Evolutionary conservation across 2,888 invertebrate species (phyloP).

Genomic region (Philereme transversata): DNA sequence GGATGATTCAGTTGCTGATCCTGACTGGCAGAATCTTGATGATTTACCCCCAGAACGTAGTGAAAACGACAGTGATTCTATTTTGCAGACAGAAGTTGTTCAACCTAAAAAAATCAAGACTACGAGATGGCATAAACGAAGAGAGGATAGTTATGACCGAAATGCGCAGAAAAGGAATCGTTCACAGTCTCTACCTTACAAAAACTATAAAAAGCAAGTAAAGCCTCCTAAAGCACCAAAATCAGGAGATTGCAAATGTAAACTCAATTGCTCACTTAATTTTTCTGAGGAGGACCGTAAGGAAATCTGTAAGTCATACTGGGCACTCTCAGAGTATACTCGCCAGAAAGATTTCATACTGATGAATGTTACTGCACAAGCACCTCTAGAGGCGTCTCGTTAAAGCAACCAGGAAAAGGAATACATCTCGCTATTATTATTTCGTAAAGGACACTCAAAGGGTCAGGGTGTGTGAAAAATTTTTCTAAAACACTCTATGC

Average conservation of each 20-base stretch:
- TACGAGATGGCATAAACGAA: not conserved
- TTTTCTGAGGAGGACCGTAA: constrained; percentile 5
- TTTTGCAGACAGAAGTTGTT: not conserved
- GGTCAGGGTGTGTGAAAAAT: constrained; percentile 8
- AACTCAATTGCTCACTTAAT: constrained; percentile 2
- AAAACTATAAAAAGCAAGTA: constrained; percentile 3
- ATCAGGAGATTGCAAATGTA: constrained; percentile 5
- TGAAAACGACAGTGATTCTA: not conserved
- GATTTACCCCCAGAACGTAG: not conserved
- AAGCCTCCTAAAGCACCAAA: constrained; percentile 5
- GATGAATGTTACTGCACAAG: not conserved
- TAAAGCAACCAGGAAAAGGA: constrained; percentile 3
- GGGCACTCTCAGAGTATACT: constrained; percentile 1
- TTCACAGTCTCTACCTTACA: constrained; percentile 6
- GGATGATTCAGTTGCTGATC: constrained; percentile 1
- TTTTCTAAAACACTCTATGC: constrained; percentile 6
- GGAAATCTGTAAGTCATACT: constrained; percentile 4
- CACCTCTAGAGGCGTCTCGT: not conserved
- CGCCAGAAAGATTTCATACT: constrained; percentile 8
- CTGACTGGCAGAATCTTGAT: not conserved
- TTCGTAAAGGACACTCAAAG: not conserved
- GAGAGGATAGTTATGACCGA: constrained; percentile 1
- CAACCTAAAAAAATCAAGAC: constrained; percentile 2
- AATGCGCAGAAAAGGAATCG: not conserved
- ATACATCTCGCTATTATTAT: constrained; percentile 4